Percentiles rank a stretch among this genome's conserved stretches.
phyloP scores from a whole-genome alignment of 1,140 invertebrate genomes.

The Drosophila novamexicana region DNA sequence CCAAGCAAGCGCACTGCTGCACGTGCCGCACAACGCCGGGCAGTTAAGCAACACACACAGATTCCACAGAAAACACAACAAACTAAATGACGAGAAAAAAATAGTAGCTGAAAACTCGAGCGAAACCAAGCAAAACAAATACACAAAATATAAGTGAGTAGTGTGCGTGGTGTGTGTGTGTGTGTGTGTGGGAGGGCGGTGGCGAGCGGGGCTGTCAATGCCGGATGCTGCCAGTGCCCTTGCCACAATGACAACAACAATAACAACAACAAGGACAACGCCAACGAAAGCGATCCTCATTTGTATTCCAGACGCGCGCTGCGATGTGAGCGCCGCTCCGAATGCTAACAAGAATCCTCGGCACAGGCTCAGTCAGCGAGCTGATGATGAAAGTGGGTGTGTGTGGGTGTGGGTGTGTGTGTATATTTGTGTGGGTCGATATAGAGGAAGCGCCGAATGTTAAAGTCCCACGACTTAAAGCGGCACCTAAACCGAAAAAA shows the following conservation, averaged over 20 bases:
- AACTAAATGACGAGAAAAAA: conserved; percentile 45
- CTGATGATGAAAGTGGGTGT: conserved; percentile 76
- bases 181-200: conserved; percentile 1
- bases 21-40: conserved; percentile 6
- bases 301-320: conserved; percentile 82
- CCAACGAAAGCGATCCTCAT: conserved; percentile 81
- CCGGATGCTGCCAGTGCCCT: conserved; percentile 65
- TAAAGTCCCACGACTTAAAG: conserved; percentile 65
- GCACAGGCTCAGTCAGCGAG: conserved; percentile 20
- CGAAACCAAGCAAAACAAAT: conserved; percentile 64
- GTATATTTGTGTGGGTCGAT: conserved; percentile 57
- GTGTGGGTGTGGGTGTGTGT: conserved; percentile 26
- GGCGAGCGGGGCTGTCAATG: conserved; percentile 64
- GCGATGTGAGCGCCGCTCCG: conserved; percentile 62
- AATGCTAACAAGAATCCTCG: conserved; percentile 69
- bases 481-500: neutral
- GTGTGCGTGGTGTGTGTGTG: conserved; percentile 10
- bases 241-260: conserved; percentile 24
- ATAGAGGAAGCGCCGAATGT: conserved; percentile 56
- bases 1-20: neutral
- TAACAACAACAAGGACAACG: conserved; percentile 38
- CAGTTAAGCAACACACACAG: conserved; percentile 6
- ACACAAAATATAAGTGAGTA: conserved; percentile 67
- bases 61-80: conserved; percentile 37
- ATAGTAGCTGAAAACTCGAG: conserved; percentile 37